Evolutionary conservation across 64 coral and sea anemone species (phyloP).

Genomic region (Hydrozoanthus tunicans): DNA sequence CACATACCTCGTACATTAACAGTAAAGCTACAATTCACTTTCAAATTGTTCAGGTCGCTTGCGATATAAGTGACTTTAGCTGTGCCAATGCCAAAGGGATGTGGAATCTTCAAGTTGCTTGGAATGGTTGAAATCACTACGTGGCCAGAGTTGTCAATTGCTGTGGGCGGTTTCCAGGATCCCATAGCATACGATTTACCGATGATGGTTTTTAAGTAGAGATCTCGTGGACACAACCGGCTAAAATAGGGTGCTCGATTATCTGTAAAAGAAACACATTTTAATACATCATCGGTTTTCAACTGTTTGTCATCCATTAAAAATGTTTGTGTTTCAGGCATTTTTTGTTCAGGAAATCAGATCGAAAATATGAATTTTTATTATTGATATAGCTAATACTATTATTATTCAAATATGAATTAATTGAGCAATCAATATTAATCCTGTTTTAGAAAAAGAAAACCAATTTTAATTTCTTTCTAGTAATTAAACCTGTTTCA

Average conservation of each 20-base stretch:
- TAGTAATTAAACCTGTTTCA: no score
- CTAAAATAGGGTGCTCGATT: not conserved
- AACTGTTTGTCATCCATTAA: no score
- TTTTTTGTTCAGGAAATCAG: no score
- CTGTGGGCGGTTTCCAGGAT: conserved; percentile 12
- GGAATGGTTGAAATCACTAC: not conserved
- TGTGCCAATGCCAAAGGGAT: conserved; percentile 8
- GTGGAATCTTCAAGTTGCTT: not conserved
- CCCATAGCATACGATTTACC: not conserved
- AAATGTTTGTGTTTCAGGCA: no score
- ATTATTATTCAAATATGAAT: no score
- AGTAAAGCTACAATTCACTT: conserved; percentile 25
- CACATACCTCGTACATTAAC: conserved; percentile 12
- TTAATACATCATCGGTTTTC: no score
- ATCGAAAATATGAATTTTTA: no score
- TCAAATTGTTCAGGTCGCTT: conserved; percentile 1
- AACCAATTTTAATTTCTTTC: no score
- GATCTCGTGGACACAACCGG: not conserved
- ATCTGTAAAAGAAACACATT: not conserved
- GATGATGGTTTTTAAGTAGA: not conserved
- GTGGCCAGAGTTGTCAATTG: conserved; percentile 18
- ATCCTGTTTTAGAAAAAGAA: no score
- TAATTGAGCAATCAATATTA: no score
- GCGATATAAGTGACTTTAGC: conserved; percentile 7
- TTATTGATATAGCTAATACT: no score